Base-by-base conservation (phyloP, 2,113 vertebrate genomes). In the Odontesthes bonariensis region DNA sequence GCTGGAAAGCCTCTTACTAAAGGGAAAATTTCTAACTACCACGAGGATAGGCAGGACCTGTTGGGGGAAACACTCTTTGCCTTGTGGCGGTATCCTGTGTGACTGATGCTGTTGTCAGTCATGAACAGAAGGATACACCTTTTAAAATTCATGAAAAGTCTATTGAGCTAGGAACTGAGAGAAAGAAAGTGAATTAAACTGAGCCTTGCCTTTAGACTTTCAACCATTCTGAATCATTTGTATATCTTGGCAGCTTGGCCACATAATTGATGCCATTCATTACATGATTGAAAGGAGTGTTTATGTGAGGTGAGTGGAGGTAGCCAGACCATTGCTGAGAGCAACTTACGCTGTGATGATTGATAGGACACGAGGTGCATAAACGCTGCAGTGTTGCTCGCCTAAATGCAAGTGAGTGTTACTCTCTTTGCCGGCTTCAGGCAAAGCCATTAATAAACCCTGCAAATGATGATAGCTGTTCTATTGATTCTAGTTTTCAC, bases 401-500 rank as follows among this genome's bases (percentile, higher is more conserved):
- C 81, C 90, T 85, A 87, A 91, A 93, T 89, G 86, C 83, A 85
- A 91, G 82, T 70, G 77, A 89, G 83, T 81, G 82, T 87, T 81
- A 76, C 78, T 89, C 80, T 78, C 65, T 74, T 60, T 57, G 72
- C 58, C 54, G 13, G 85, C 88, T 86, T 42, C 47, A 22, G 81
- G 84, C 84, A 11, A 73, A 77, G 83, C 77, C 90, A 89, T 93
- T 90, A 90, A 91, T 89, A 91, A 88, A 89, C 52, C 70, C 62
- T 58, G 84, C 73, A 89, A 88, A 93, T 92, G 88, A 91, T 91
- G 88, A 93, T 91, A 89, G 89, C 83, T 79, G 87, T 77, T 86
- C 57, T 84, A 93, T 92, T 75, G 89, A 93, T 92, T 89, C 56
- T 10, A 58, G 63, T 85, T 85, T 85, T 73, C 83, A 69, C 77